A percentile compares a stretch with the other conserved stretches of the same genome.
phyloP scores from a whole-genome alignment of 2,797 vertebrate genomes.

The Cossypha dichroa region DNA sequence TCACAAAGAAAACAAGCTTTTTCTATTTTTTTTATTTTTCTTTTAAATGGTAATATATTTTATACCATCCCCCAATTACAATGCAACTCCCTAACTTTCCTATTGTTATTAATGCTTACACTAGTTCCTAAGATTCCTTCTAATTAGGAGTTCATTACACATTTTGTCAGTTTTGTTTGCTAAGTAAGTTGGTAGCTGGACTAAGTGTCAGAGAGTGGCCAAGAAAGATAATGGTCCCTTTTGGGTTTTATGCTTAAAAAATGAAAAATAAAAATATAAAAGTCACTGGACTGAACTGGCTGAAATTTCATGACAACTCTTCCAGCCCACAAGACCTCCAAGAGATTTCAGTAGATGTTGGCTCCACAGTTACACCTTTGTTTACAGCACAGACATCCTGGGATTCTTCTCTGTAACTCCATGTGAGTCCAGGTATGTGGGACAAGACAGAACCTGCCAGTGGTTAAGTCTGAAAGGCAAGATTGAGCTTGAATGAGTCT shows the following conservation, averaged over 20 bases:
- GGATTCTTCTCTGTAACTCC: background rate
- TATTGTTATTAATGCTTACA: background rate
- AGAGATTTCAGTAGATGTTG: background rate
- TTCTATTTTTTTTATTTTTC: background rate
- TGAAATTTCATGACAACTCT: background rate
- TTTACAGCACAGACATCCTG: background rate
- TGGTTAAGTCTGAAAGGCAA: conserved; percentile 45
- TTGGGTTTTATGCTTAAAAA: background rate
- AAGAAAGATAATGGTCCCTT: background rate
- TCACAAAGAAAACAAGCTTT: conserved; percentile 4
- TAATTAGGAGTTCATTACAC: background rate
- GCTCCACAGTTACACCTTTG: background rate
- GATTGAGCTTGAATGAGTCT: conserved; percentile 64
- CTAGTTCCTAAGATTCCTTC: background rate
- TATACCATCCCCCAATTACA: background rate
- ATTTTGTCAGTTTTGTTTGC: background rate
- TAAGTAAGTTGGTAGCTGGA: background rate
- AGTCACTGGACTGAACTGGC: background rate
- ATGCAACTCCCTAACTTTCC: background rate
- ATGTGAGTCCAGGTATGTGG: background rate
- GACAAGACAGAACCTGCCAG: conserved; percentile 72
- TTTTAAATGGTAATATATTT: conserved; percentile 30
- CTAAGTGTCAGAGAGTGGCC: background rate
- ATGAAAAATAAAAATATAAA: background rate
- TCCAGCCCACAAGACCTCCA: background rate